Conservation (phyloP, 2,888 invertebrate genomes). For the Mamestra brassicae region DNA sequence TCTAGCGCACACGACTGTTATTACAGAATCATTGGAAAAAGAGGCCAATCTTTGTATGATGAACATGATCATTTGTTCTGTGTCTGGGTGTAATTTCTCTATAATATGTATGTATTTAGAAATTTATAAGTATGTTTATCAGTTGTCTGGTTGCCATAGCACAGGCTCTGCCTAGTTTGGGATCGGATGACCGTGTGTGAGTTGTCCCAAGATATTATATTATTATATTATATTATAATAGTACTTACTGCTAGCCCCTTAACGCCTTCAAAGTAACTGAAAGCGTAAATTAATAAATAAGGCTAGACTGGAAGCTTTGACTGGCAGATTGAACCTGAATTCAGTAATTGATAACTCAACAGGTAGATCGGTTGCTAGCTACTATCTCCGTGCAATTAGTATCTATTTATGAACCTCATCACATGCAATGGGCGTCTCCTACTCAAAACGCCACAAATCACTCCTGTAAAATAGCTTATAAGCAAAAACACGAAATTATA, state of each 20-base stretch:
- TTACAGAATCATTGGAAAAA: not conserved
- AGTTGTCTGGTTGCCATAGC: no score
- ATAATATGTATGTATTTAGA: no score
- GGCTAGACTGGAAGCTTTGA: no score
- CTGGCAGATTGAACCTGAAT: not conserved
- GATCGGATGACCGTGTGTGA: no score
- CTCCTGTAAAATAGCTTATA: constrained; percentile 38
- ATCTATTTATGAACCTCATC: constrained; percentile 21
- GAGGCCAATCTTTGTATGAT: no score
- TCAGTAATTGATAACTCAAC: not conserved
- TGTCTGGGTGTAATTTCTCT: no score
- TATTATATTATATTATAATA: no score
- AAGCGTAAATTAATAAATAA: not conserved
- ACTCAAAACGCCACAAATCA: constrained; percentile 43
- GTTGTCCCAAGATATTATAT: no score
- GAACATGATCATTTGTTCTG: no score
- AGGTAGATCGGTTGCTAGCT: not conserved
- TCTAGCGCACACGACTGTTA: no score
- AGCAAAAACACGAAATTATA: constrained; percentile 51
- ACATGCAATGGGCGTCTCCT: not conserved
- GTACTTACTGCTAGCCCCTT: not conserved
- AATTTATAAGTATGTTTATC: no score
- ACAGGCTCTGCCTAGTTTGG: no score
- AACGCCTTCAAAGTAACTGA: not conserved
- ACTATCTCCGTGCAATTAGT: constrained; percentile 8